These are phyloP conservation scores for Drosophila sordidapex DNA, from an alignment of 2,888 invertebrate species.

Conservation along the genomic window DNA sequence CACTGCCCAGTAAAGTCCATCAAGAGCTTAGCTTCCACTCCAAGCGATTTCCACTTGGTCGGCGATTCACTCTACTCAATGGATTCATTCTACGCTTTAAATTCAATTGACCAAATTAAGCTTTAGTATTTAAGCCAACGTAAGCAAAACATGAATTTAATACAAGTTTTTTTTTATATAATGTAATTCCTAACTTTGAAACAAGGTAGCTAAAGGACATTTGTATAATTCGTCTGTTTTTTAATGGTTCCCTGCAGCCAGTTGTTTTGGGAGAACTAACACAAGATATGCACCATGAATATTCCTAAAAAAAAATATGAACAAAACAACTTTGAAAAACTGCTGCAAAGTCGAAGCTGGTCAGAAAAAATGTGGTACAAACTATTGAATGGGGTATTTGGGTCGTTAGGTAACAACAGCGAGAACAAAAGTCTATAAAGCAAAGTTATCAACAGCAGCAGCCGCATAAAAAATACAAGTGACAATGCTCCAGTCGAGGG, in stretches of 20 bases:
- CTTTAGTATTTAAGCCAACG: background rate
- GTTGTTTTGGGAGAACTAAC: constrained; percentile 35
- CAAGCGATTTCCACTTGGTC: constrained; percentile 14
- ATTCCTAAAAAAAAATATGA: constrained; percentile 14
- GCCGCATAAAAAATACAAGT: constrained; percentile 21
- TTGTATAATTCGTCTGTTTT: constrained; percentile 39
- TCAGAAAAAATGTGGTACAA: constrained; percentile 41
- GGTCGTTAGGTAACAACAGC: constrained; percentile 72
- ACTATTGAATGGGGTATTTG: constrained; percentile 70
- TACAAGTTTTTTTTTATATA: background rate
- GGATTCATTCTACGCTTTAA: constrained; percentile 45
- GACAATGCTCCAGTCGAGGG: background rate
- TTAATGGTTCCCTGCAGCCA: constrained; percentile 19
- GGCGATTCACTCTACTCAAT: constrained; percentile 5
- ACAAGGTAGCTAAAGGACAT: constrained; percentile 18
- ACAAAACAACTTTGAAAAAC: constrained; percentile 34
- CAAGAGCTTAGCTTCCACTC: constrained; percentile 50
- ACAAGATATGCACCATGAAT: constrained; percentile 49
- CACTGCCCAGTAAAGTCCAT: constrained; percentile 62
- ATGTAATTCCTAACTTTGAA: background rate
- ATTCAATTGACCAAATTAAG: constrained; percentile 29
- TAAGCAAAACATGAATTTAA: constrained; percentile 1
- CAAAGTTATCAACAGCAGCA: constrained; percentile 67
- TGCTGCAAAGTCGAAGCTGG: constrained; percentile 14
- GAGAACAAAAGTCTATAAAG: constrained; percentile 74